These are phyloP conservation scores for Caradrina clavipalpis DNA, from an alignment of 2,888 invertebrate species.

Conservation along the genomic window DNA sequence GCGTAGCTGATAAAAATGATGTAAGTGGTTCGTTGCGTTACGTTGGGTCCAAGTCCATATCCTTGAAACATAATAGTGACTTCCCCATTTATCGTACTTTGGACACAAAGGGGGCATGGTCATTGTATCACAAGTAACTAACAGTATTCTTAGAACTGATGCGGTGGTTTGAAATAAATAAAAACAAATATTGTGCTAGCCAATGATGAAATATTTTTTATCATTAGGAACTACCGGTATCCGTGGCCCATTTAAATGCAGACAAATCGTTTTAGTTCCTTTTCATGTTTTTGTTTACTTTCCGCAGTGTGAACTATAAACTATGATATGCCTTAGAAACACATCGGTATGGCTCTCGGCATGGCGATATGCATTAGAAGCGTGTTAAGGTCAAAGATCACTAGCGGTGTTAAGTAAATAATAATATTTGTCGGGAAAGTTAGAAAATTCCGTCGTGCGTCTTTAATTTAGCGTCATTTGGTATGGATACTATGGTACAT, in stretches of 20 bases:
- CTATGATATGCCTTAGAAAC: not conserved
- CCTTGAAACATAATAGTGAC: slow-evolving; percentile 5
- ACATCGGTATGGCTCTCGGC: not conserved
- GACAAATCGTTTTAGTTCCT: not conserved
- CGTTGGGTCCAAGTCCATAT: slow-evolving; percentile 20
- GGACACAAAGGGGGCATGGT: not conserved
- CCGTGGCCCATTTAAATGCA: not conserved
- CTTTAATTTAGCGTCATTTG: not conserved
- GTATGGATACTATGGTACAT: not conserved
- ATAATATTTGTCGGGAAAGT: slow-evolving; percentile 15
- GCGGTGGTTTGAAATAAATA: slow-evolving; percentile 34
- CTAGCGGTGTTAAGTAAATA: slow-evolving; percentile 25
- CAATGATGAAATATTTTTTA: slow-evolving; percentile 30
- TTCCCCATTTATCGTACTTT: slow-evolving; percentile 34
- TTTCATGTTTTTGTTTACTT: slow-evolving; percentile 6
- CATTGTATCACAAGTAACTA: slow-evolving; percentile 15
- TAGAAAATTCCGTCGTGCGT: slow-evolving; percentile 4
- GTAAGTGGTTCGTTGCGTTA: not conserved
- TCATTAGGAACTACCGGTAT: not conserved
- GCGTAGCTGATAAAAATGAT: slow-evolving; percentile 6
- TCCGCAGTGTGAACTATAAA: slow-evolving; percentile 5
- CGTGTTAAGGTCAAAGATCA: slow-evolving; percentile 36
- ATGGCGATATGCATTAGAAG: not conserved
- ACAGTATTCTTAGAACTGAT: slow-evolving; percentile 22
- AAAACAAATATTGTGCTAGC: slow-evolving; percentile 45